Evolutionary conservation across 1,140 invertebrate species (phyloP), one percentile per base, ranked within the genome.

Genomic region (Euglossa dilemma): DNA sequence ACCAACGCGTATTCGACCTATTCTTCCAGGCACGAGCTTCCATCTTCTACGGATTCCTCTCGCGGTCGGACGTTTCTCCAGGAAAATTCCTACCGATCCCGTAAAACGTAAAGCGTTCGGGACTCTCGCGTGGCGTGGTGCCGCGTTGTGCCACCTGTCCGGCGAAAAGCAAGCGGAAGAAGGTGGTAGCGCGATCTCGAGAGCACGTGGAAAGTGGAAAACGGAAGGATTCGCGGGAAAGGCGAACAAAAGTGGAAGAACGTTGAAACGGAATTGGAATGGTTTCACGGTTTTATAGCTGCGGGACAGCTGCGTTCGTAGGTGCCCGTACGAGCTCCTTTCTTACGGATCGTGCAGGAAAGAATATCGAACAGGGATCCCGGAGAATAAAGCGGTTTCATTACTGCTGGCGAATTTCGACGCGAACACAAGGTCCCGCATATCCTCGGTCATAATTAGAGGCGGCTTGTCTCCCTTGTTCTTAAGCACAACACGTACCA

Each of bases 251-350:
- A 69, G 67, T 81, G 36, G 59, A 56, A 59, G 36, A 61, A 86
- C 54, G 66, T 73, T 76, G 54, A n/a, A 66, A 59, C 59, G 84
- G 77, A 77, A 66, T 56, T 52, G 67, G 59, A 76, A 84, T 47
- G 43, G 81, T 83, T 79, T 69, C 69, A 57, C 67, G 56, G 64
- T 80, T 71, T 87, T 59, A 69, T 87, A 69, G 73, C 92, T 93
- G 92, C 91, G 92, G 92, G 92, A 92, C 92, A 93, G 92, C 92
- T 93, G 92, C 88, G 57, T 63, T 77, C 43, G 57, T 67, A 61
- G 59, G 56, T 14, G 80, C 18, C 43, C 74, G 25, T 66, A 54
- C 36, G 23, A 1, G 47, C 54, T 67, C n/a, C n/a, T 23, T 3
- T n/a, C 6, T 43, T 43, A 72, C 16, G 25, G 64, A 83, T 66